phyloP scores from a whole-genome alignment of 2,797 vertebrate genomes.

The Enteromius afrohamiltoni region DNA sequence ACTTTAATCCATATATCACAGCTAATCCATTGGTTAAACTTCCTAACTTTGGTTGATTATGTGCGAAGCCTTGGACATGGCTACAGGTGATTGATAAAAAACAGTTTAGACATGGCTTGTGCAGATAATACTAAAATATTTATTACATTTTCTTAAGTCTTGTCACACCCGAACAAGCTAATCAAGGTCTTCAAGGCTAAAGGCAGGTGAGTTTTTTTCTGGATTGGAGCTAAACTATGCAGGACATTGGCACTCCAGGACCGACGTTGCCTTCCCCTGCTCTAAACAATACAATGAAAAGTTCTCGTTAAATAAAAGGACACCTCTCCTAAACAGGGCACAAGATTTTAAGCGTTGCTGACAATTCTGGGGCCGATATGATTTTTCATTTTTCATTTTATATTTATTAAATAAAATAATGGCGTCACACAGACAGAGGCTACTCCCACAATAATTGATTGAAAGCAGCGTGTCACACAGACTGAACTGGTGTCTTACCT shows the following conservation, averaged over 20 bases:
- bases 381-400: not conserved
- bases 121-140: not conserved
- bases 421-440: too few relatives aligned
- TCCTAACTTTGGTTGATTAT: slow-evolving; percentile 12
- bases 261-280: too few relatives aligned
- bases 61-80: not conserved
- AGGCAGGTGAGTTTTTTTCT: too few relatives aligned
- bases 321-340: not conserved
- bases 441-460: too few relatives aligned
- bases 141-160: not conserved
- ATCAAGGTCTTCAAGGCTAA: too few relatives aligned
- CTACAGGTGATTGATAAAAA: not conserved
- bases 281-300: not conserved
- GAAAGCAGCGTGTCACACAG: too few relatives aligned
- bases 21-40: slow-evolving; percentile 12
- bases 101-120: not conserved
- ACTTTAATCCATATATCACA: slow-evolving; percentile 37
- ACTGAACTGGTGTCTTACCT: too few relatives aligned
- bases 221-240: too few relatives aligned
- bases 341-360: not conserved
- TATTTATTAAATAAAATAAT: too few relatives aligned
- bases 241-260: too few relatives aligned
- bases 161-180: too few relatives aligned
- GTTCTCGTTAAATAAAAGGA: not conserved
- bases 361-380: not conserved